Evolutionary conservation across 1,140 invertebrate species (phyloP), one percentile per base, ranked within the genome.

Genomic region (Papilio xuthus): DNA sequence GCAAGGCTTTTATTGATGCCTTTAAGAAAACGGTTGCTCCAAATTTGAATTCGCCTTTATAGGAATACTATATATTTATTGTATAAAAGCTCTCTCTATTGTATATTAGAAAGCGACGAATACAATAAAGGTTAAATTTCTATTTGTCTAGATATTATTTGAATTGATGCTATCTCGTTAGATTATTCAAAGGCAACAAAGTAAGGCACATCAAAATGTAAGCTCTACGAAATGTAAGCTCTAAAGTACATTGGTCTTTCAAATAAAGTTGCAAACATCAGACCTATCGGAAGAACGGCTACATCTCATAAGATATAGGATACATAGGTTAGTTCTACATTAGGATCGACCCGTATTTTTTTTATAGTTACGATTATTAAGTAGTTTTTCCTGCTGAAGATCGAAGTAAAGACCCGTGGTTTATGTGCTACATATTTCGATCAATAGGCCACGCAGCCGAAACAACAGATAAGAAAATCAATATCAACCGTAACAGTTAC

Each of bases 401-500:
- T 53, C 50, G n/a, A 53, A 53, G 6, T 53, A n/a, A 53, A 53
- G 2, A 53, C n/a, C 50, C 50, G 10, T 53, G 4, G 50, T n/a
- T 53, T 20, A 53, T n/a, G 18, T 20, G 50, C n/a, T 8, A 53
- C 50, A n/a, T 53, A 53, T 53, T 53, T 53, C 50, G 50, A 20
- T 20, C 50, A 53, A 53, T 53, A 53, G 50, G 6, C 50, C 50
- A 53, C 50, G 50, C 50, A 53, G 50, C 50, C 50, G 50, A 18
- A 37, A 37, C 44, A 47, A 53, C 50, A 53, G 50, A 53, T 53
- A 53, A 53, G 50, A 53, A 53, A 53, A 53, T 53, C 50, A 53
- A 53, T 53, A 53, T 53, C n/a, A 53, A 53, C 50, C 50, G 50
- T 53, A 53, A 53, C 50, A 53, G 50, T 53, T 53, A 53, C 50